Base-by-base conservation (phyloP, 2,113 vertebrate genomes). In the Isichthys henryi region DNA sequence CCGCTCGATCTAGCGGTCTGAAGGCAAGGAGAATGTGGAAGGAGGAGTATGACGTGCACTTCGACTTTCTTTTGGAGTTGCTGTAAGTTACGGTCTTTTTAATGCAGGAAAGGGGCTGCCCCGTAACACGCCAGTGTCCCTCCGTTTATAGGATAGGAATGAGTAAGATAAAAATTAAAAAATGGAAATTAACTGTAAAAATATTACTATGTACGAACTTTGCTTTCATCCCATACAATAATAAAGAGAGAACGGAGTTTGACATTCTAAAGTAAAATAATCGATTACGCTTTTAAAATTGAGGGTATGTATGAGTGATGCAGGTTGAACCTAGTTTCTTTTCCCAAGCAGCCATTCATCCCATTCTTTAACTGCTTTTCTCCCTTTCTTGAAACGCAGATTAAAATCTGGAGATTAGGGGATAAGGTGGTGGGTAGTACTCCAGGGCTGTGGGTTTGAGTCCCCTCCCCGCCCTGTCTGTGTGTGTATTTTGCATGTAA, bases 11-110 rank as follows among this genome's bases (percentile, higher is more conserved):
- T 87, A 91, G 85, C 88, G 58, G 85, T 87, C 88, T 88, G 91
- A 87, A 43, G 50, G 45, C 39, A 90, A 91, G 52, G 91, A 95
- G 92, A 90, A 96, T 96, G 96, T 96, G 96, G 96, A 96, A 95
- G 89, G 94, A 96, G 58, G 96, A 96, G 94, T 96, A 96, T 88
- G 95, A 96, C 89, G 94, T 92, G 90, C 96, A 96, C 93, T 96
- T 96, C 91, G 94, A 96, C 93, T 95, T 96, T 93, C 90, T 96
- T 87, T 93, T 96, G 91, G 94, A 95, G 19, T 92, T 96, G 49
- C 96, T 96, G 96, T 96, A 92, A 96, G 95, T 96, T 86, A 35
- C 50, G 50, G n/a, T 84, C 7, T 50, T 27, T 86, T 19, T 84
- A 48, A n/a, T 84, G 48, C n/a, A 3, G 48, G 17, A 88, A 62